Percentiles rank a stretch among this genome's conserved stretches.
Conservation (phyloP, 53 echinoderm and acorn worm species). For the Antedon mediterranea region DNA sequence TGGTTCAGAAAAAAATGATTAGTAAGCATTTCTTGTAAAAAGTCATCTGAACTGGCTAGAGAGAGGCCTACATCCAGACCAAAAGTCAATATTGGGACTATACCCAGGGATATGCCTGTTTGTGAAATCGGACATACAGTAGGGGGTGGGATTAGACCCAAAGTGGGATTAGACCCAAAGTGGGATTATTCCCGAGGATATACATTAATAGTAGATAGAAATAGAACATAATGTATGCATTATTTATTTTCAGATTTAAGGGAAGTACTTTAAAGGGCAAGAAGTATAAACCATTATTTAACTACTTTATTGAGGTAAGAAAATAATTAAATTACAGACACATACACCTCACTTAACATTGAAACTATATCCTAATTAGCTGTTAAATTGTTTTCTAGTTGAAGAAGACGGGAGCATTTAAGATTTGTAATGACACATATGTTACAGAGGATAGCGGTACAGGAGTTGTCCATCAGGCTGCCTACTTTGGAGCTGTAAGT, state of each 20-base stretch:
- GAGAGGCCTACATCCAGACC: too few relatives aligned
- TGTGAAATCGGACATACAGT: too few relatives aligned
- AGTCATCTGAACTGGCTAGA: not conserved
- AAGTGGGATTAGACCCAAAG: too few relatives aligned
- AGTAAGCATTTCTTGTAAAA: not conserved
- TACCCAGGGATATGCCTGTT: too few relatives aligned
- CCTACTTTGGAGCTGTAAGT: slow-evolving; percentile 88
- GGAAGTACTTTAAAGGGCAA: slow-evolving; percentile 72
- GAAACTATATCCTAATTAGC: too few relatives aligned
- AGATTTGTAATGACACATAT: slow-evolving; percentile 54
- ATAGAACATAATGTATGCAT: not conserved
- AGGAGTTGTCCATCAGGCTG: slow-evolving; percentile 89
- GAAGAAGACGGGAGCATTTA: slow-evolving; percentile 73
- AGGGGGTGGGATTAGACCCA: too few relatives aligned
- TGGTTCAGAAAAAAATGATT: too few relatives aligned
- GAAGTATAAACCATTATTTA: slow-evolving; percentile 71
- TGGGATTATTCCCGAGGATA: not conserved
- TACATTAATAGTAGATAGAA: not conserved
- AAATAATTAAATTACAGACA: not conserved
- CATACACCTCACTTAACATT: too few relatives aligned
- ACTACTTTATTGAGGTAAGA: slow-evolving; percentile 74
- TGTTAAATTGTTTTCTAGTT: slow-evolving; percentile 8
- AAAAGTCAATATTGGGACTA: too few relatives aligned
- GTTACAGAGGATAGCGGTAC: slow-evolving; percentile 97
- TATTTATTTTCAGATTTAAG: slow-evolving; percentile 46